Percentiles rank a stretch among this genome's conserved stretches.
Conservation (phyloP, 2,888 invertebrate species). For the Gasteruption jaculator region DNA sequence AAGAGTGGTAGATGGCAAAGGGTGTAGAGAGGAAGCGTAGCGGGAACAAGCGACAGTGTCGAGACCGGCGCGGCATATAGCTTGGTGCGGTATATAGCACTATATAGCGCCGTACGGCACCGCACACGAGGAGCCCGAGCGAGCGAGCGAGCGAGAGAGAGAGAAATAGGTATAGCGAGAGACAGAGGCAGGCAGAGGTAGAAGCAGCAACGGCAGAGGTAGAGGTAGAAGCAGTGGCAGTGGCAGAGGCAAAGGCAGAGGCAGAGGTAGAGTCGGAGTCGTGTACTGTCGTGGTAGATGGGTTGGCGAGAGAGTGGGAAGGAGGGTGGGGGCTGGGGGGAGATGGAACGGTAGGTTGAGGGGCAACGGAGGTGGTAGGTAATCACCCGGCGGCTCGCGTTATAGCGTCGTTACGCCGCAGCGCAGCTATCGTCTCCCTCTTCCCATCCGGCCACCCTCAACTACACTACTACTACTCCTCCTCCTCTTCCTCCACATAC, state of each 20-base stretch:
- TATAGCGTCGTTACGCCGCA: constrained; percentile 51
- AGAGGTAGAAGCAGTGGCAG: neutral
- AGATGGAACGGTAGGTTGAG: constrained; percentile 9
- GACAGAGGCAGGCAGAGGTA: constrained; percentile 13
- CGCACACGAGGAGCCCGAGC: constrained; percentile 10
- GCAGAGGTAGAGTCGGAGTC: constrained; percentile 28
- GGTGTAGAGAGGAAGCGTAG: constrained; percentile 1
- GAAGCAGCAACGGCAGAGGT: constrained; percentile 9
- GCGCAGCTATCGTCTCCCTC: constrained; percentile 41
- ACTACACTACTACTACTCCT: constrained; percentile 11
- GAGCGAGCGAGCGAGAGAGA: constrained; percentile 19
- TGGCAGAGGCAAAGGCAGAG: constrained; percentile 9
- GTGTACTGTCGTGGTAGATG: constrained; percentile 13
- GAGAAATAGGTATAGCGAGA: constrained; percentile 21
- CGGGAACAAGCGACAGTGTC: constrained; percentile 11
- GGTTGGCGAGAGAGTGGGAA: constrained; percentile 25
- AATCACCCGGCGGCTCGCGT: constrained; percentile 51
- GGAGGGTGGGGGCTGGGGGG: constrained; percentile 24
- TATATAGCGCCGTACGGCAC: too few species aligned
- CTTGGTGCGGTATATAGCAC: too few species aligned
- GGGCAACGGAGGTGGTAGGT: constrained; percentile 43
- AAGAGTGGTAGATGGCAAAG: neutral
- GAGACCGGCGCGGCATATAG: too few species aligned
- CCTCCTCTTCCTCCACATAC: constrained; percentile 5
- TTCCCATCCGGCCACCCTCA: constrained; percentile 19